These are phyloP conservation scores for Melanostoma mellinum DNA, from an alignment of 2,888 invertebrate species.

Conservation along the genomic window DNA sequence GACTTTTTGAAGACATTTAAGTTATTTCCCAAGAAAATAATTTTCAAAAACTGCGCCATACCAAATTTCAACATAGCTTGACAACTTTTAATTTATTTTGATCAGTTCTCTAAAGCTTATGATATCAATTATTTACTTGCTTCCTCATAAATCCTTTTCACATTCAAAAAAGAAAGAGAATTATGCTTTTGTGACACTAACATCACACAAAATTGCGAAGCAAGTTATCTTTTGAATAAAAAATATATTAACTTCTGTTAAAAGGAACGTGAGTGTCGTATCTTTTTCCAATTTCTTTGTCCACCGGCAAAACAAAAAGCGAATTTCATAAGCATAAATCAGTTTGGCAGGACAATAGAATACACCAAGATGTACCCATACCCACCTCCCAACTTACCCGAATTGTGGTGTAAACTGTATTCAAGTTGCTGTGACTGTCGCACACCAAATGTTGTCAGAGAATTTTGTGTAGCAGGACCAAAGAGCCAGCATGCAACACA, in stretches of 20 bases:
- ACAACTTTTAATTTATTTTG: too few species aligned
- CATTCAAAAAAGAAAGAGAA: too few species aligned
- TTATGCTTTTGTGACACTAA: not conserved
- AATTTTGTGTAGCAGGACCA: constrained; percentile 39
- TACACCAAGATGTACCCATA: constrained; percentile 16
- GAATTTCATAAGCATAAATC: constrained; percentile 71
- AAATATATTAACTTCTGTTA: too few species aligned
- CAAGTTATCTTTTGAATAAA: constrained; percentile 19
- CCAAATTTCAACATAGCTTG: too few species aligned
- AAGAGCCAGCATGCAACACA: constrained; percentile 27
- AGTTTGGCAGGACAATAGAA: constrained; percentile 61
- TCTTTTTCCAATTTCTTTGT: constrained; percentile 65
- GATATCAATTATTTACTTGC: too few species aligned
- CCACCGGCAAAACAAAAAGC: constrained; percentile 54
- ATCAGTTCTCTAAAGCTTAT: too few species aligned
- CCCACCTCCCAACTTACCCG: constrained; percentile 17
- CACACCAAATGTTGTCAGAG: constrained; percentile 34
- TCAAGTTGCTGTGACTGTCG: constrained; percentile 16
- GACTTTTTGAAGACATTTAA: too few species aligned
- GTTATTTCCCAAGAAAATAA: too few species aligned
- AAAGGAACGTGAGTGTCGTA: constrained; percentile 39
- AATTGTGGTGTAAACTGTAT: constrained; percentile 20
- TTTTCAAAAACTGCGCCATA: too few species aligned
- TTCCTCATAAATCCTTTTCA: too few species aligned
- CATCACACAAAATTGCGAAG: constrained; percentile 1